Conservation (phyloP, 2,113 vertebrate species). For the Ranitomeya imitator region DNA sequence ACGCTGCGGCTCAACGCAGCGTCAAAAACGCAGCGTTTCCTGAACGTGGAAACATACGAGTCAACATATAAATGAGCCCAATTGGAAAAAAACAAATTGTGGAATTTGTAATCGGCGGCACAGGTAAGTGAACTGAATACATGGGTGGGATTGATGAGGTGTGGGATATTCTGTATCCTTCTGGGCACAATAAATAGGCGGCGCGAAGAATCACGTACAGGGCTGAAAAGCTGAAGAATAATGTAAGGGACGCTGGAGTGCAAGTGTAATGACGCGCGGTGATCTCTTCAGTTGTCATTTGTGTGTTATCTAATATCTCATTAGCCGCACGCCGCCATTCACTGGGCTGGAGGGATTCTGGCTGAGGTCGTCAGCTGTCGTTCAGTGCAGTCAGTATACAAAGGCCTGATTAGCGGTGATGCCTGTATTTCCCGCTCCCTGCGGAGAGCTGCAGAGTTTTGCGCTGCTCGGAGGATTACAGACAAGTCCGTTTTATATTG, state of each 20-base stretch:
- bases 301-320: constrained; percentile 19
- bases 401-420: constrained; percentile 27
- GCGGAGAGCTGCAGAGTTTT: not conserved
- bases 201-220: not conserved
- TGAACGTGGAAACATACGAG: too few species aligned
- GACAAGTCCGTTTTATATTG: constrained; percentile 3
- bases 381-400: not conserved
- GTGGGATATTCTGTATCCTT: not conserved
- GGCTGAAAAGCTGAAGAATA: not conserved
- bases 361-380: not conserved
- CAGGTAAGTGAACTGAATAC: too few species aligned
- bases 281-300: not conserved
- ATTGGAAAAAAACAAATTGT: not conserved
- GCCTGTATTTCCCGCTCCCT: not conserved
- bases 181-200: not conserved
- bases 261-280: not conserved
- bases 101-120: not conserved
- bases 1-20: too few species aligned
- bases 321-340: not conserved
- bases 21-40: too few species aligned
- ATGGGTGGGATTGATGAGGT: not conserved
- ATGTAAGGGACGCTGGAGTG: not conserved
- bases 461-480: constrained; percentile 19
- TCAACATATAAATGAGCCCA: too few species aligned
- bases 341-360: not conserved